Base-by-base conservation (phyloP, 2,797 vertebrate species). In the Sciurus vulgaris region DNA sequence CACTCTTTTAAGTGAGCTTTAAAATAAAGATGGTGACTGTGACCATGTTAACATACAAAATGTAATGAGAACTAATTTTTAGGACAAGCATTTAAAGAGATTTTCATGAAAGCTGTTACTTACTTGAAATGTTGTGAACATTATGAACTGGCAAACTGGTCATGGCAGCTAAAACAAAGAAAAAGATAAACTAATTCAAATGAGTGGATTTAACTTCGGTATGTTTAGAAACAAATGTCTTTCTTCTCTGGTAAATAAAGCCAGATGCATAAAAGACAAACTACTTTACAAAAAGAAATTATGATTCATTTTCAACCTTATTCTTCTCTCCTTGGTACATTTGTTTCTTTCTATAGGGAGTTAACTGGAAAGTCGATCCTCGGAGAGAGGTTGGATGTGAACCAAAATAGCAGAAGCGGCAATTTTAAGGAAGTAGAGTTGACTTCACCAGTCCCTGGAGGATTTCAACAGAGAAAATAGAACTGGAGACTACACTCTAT, bases 1-100 rank as follows among this genome's bases (percentile, higher is more conserved):
- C 3, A 17, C 7, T 72, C 93, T 96, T 97, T 89, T 59, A 83
- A 97, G 61, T 79, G 41, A 94, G 73, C 73, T 90, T 84, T 79
- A 54, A 83, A 95, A 85, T 87, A 63, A 73, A 49, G 41, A 81
- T 86, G 77, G 73, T 15, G 51, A 24, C 89, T 73, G 63, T 47
- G n/a, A 93, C 77, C 81, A 7, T 74, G 49, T 90, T 93, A 96
- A 94, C 84, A 85, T 74, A 73, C 12, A 56, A 44, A 67, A 85
- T 72, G 59, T 86, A 86, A 73, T 69, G 86, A 94, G 59, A 78
- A 70, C 70, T 67, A 61, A 94, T 86, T 90, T 89, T 91, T 82
- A 86, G 79, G 47, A 67, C 93, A 82, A 92, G 65, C 5, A 4
- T 74, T 96, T 85, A 82, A 95, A 90, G 56, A 95, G 63, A 84